phyloP scores from a whole-genome alignment of 2,888 invertebrate genomes.

The Stenodera caucasica region DNA sequence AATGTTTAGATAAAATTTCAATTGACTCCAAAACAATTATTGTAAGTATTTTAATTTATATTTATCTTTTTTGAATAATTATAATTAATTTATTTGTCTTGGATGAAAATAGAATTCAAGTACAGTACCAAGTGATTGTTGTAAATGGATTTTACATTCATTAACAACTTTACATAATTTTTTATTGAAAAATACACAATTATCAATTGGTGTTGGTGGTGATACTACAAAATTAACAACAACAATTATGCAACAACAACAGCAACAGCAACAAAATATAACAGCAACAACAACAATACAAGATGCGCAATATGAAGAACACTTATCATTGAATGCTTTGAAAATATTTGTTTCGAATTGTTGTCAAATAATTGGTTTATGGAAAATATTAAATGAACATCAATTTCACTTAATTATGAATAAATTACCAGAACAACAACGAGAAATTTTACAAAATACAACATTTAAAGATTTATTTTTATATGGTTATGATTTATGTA shows the following conservation, averaged over 20 bases:
- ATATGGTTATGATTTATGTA: conserved; percentile 75
- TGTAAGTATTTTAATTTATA: conserved; percentile 58
- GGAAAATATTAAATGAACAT: conserved; percentile 92
- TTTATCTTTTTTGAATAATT: background rate
- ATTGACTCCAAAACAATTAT: conserved; percentile 61
- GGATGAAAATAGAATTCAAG: conserved; percentile 74
- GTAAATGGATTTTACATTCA: conserved; percentile 72
- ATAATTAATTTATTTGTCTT: background rate
- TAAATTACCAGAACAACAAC: conserved; percentile 68
- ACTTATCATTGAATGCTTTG: conserved; percentile 75
- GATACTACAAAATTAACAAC: conserved; percentile 15
- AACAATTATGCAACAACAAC: conserved; percentile 33
- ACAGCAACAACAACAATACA: conserved; percentile 38
- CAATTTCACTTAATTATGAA: conserved; percentile 81
- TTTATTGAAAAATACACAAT: conserved; percentile 68
- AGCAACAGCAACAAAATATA: conserved; percentile 22
- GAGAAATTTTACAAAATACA: conserved; percentile 64
- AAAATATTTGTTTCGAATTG: conserved; percentile 68
- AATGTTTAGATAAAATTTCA: conserved; percentile 67
- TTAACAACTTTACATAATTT: conserved; percentile 76
- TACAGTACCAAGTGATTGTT: conserved; percentile 69
- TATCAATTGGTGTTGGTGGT: conserved; percentile 38
- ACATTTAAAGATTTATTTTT: conserved; percentile 76
- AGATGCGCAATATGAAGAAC: conserved; percentile 67
- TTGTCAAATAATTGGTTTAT: conserved; percentile 88